phyloP scores from a whole-genome alignment of 92 coral and sea anemone species.

The Actinernus sp. region DNA sequence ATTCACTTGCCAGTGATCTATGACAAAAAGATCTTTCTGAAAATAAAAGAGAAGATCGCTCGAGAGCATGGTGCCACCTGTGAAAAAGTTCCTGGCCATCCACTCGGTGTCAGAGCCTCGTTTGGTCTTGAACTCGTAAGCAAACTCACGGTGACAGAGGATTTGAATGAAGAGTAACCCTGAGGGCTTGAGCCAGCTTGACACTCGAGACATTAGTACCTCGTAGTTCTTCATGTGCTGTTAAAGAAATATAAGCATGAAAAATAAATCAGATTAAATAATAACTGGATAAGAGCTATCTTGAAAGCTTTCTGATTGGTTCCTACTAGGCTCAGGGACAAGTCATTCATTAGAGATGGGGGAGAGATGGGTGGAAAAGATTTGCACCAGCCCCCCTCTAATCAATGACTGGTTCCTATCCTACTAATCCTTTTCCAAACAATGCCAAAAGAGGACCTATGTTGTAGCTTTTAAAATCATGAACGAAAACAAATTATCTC shows the following conservation, averaged over 20 bases:
- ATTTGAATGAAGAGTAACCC: slow-evolving; percentile 81
- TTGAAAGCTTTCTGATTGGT: too few species aligned
- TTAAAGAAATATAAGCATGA: too few species aligned
- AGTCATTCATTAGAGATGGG: too few species aligned
- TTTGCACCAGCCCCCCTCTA: too few species aligned
- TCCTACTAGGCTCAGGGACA: too few species aligned
- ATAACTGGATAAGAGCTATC: too few species aligned
- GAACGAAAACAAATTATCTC: too few species aligned
- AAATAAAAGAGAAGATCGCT: slow-evolving; percentile 80
- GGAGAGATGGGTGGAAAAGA: too few species aligned
- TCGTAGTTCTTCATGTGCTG: slow-evolving; percentile 96
- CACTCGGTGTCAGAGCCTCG: slow-evolving; percentile 89
- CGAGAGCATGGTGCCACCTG: slow-evolving; percentile 92
- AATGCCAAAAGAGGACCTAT: not conserved
- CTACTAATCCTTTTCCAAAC: not conserved
- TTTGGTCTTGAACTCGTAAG: slow-evolving; percentile 77
- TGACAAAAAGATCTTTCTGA: slow-evolving; percentile 69
- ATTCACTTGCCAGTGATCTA: slow-evolving; percentile 82
- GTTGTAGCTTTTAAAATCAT: too few species aligned
- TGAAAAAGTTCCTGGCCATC: slow-evolving; percentile 89
- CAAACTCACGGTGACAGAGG: slow-evolving; percentile 83
- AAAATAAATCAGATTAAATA: too few species aligned
- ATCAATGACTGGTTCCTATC: too few species aligned
- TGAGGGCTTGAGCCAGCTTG: slow-evolving; percentile 80
- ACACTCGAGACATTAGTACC: slow-evolving; percentile 72